Evolutionary conservation across 2,888 invertebrate genomes (phyloP), one percentile per base, ranked within the genome.

Genomic region (Hydriomena furcata): DNA sequence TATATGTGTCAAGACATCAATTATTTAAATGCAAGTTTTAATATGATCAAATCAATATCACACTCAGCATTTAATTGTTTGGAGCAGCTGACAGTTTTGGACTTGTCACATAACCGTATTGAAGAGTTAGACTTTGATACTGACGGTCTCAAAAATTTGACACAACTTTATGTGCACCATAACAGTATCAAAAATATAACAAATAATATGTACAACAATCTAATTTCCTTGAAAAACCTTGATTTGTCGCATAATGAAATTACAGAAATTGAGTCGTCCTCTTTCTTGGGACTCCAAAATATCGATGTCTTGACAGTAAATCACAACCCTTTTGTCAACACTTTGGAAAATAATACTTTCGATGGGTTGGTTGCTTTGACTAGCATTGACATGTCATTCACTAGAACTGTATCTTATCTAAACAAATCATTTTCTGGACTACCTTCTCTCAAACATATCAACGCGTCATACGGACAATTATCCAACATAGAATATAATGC

Each of bases 381-480:
- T 31, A 50, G 21, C n/a, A 7, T 60, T 30, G 48, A 60, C 27
- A 37, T 58, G 13, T 46, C 54, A 10, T 37, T 3, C 25, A 52
- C 40, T 1, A 55, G 48, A 30, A 56, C 52, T 1, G 23, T 30
- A 1, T 12, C 12, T 7, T 56, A 45, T 24, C n/a, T 48, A 56
- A 60, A 60, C 35, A 42, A 35, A 23, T 60, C 60, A 0, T 60
- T 60, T 44, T 46, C 50, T 7, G 55, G 55, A 17, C 34, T 58
- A 7, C 7, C 20, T 13, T 24, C 44, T 10, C 38, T 61, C 0
- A 46, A 24, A 6, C 11, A 43, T 23, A 7, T 65, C 1, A 60
- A 65, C 40, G 44, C 55, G 7, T 52, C 65, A 23, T 51, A 24
- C 45, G 56, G 65, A 10, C 52, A 60, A 27, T 47, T 65, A 40